phyloP scores from a whole-genome alignment of 2,888 invertebrate species.

The Andrena trimmerana region DNA sequence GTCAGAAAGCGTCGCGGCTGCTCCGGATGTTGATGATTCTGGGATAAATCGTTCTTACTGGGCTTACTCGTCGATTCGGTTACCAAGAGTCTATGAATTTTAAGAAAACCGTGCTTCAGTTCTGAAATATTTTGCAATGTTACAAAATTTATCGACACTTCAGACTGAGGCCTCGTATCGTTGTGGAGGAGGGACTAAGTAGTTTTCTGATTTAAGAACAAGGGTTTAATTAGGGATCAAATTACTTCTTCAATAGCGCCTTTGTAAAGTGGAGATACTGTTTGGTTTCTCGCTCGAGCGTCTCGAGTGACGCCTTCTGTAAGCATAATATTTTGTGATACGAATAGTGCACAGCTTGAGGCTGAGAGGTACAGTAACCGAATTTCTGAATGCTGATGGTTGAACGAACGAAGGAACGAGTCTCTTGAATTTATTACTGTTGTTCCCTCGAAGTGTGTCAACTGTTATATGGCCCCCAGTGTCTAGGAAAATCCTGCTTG shows the following conservation, averaged over 20 bases:
- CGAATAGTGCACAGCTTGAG: constrained; percentile 13
- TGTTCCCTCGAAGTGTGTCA: not conserved
- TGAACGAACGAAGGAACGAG: constrained; percentile 28
- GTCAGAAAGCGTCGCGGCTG: constrained; percentile 13
- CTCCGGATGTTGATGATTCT: not conserved
- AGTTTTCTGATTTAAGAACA: too few species aligned
- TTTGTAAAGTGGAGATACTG: too few species aligned
- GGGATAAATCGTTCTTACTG: too few species aligned
- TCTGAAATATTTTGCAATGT: too few species aligned
- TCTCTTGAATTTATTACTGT: constrained; percentile 23
- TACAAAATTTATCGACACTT: too few species aligned
- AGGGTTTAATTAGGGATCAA: too few species aligned
- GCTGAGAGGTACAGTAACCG: not conserved
- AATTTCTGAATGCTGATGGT: not conserved
- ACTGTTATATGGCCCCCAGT: not conserved
- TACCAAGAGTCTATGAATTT: not conserved
- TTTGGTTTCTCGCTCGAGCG: too few species aligned
- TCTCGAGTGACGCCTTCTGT: not conserved
- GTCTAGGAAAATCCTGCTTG: constrained; percentile 4
- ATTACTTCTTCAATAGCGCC: too few species aligned
- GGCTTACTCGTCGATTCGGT: not conserved
- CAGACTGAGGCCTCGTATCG: too few species aligned
- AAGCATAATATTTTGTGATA: constrained; percentile 1
- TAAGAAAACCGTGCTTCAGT: not conserved
- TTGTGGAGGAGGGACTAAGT: too few species aligned